phyloP scores from a whole-genome alignment of 2,797 vertebrate species.

The Eulemur rubriventer region DNA sequence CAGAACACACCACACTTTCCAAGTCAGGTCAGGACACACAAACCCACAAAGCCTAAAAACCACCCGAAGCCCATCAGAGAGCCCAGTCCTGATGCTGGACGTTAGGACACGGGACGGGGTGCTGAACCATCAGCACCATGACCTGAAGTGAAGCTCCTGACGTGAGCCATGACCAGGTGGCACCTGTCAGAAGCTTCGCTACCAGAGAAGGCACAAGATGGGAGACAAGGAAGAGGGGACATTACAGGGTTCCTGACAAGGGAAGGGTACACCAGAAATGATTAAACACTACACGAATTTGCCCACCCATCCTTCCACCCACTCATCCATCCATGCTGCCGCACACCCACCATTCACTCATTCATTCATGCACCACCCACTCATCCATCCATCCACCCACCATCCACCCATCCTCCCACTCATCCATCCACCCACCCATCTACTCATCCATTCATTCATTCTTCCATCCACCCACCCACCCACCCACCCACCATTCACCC shows the following conservation, averaged over 20 bases:
- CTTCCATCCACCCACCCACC: accelerated
- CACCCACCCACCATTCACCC: too few relatives aligned
- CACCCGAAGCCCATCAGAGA: not conserved
- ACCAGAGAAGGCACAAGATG: not conserved
- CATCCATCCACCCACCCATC: accelerated
- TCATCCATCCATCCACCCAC: not conserved
- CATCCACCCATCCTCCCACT: not conserved
- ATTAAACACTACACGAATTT: accelerated
- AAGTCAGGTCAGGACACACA: not conserved
- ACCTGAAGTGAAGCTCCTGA: not conserved
- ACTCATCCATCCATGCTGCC: too few relatives aligned
- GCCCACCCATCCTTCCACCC: not conserved
- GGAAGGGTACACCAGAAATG: accelerated
- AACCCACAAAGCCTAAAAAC: not conserved
- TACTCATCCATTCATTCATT: accelerated
- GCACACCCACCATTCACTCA: too few relatives aligned
- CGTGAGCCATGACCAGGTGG: too few relatives aligned
- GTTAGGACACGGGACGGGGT: accelerated
- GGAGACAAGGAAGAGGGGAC: too few relatives aligned
- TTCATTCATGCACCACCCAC: not conserved
- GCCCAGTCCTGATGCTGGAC: not conserved
- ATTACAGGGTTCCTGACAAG: accelerated
- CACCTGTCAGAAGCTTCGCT: accelerated
- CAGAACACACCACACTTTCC: accelerated
- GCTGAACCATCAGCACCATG: not conserved